Conservation (phyloP, 1,140 invertebrate species). For the Parapsyche elsis region DNA sequence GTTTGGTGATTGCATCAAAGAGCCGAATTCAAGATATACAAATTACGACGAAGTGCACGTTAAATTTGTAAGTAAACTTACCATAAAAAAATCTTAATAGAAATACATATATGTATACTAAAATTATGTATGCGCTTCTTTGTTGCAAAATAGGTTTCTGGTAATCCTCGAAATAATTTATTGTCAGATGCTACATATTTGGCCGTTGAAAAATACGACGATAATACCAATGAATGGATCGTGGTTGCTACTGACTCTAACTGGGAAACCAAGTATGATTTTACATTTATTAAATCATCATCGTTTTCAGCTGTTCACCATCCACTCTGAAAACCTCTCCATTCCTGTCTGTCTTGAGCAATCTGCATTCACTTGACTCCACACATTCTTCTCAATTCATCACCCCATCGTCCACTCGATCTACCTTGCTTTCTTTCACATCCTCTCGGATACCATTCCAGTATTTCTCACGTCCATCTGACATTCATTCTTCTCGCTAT, state of each 20-base stretch:
- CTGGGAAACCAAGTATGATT: slow-evolving; percentile 85
- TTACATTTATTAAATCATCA: neutral
- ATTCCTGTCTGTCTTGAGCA: no score
- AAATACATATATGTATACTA: slow-evolving; percentile 39
- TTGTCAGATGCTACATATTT: slow-evolving; percentile 81
- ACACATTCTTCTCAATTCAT: no score
- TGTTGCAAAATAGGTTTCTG: slow-evolving; percentile 75
- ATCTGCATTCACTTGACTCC: no score
- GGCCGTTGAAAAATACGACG: slow-evolving; percentile 73
- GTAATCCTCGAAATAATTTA: slow-evolving; percentile 87
- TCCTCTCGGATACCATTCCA: no score
- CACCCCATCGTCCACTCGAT: no score
- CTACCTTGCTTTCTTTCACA: no score
- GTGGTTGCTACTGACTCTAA: slow-evolving; percentile 84
- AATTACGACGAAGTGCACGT: slow-evolving; percentile 75
- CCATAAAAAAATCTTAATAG: neutral
- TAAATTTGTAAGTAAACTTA: slow-evolving; percentile 74
- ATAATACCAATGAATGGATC: slow-evolving; percentile 72
- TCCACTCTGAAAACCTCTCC: no score
- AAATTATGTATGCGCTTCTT: no score
- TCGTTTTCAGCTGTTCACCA: no score
- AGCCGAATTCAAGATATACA: slow-evolving; percentile 71
- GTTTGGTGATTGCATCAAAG: slow-evolving; percentile 80
- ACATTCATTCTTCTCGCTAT: no score
- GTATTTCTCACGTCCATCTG: no score